Evolutionary conservation across 2,888 invertebrate genomes (phyloP), one percentile per base, ranked within the genome.

Genomic region (Hirudinaria manillensis): DNA sequence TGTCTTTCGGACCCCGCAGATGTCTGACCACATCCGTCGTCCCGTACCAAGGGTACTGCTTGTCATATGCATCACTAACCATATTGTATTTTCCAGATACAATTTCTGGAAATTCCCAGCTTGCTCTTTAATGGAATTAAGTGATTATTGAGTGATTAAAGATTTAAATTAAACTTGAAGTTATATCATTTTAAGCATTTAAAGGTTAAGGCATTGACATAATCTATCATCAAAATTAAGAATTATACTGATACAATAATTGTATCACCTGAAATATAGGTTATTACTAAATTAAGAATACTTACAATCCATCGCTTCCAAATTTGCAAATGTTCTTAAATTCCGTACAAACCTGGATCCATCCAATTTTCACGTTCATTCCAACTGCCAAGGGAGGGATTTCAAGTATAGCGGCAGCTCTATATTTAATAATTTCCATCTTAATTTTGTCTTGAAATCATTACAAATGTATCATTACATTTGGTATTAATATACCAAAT

Each of bases 31-130:
- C 84, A 61, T 83, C 61, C 38, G 82, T 79, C 10, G 80, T 83
- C 6, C 85, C 85, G 77, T 85, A 85, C 85, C 85, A 85, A 0
- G 85, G 85, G 76, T 85, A 85, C 77, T 84, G 83, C 67, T 83
- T 83, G 34, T 85, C 85, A 77, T 85, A 85, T 73, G 85, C 84
- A 77, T 85, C 85, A 65, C 83, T 83, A 36, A 85, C 84, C 84
- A 85, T 85, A 36, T 79, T 77, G 78, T 83, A 84, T 70, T 82
- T 81, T 73, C 83, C 83, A 65, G 81, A 81, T 24, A 81, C 82
- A 65, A 85, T 79, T 77, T 85, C 85, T 16, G 85, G 85, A 78
- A 85, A 85, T 78, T 84, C 85, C 85, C 85, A 85, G 76, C 84
- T 84, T 27, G 85, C 84, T 75, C 84, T 85, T 45, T 45, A 55